Base-by-base conservation (phyloP, 2,888 invertebrate species). In the Tenthredo scrophulariae region DNA sequence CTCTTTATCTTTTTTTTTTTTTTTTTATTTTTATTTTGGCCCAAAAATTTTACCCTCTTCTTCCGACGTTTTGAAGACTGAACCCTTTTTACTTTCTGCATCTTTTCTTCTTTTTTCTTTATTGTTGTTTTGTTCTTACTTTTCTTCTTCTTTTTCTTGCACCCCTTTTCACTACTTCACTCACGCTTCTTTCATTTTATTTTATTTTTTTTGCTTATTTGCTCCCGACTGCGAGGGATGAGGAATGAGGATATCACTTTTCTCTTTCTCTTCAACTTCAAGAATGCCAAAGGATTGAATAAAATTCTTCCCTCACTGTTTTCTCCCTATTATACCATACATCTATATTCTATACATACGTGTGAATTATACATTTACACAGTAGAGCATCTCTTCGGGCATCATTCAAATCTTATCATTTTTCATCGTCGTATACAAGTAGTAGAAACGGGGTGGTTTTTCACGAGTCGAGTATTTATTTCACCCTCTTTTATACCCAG, bases 351-450 rank as follows among this genome's bases (percentile, higher is more conserved):
- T 7, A n/a, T 18, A 7, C 37, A 37, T n/a, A 54, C 15, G 50
- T 18, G 50, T 54, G n/a, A 7, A 54, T 1, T n/a, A 54, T 54
- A 50, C 50, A 50, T 50, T 2, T 50, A 50, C 50, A 50, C 5
- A 18, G 18, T n/a, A 54, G 6, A n/a, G n/a, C 54, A n/a, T 54
- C n/a, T 54, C n/a, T 7, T 54, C 54, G 7, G 54, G 54, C 2
- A 54, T n/a, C 62, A 26, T 62, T 62, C 62, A 13, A 62, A 62
- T 22, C 62, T 62, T 62, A 62, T 62, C 22, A 62, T 62, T 62
- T 62, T 26, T 26, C 22, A 13, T 62, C 10, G 2, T 62, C 62
- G 22, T 26, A 62, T 2, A 1, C n/a, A 15, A 46, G 26, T 26
- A 10, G 62, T 26, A 26, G 62, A 10, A 26, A 26, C 46, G 62